Conservation (phyloP, 2,113 vertebrate genomes). For the Cyanoderma ruficeps region DNA sequence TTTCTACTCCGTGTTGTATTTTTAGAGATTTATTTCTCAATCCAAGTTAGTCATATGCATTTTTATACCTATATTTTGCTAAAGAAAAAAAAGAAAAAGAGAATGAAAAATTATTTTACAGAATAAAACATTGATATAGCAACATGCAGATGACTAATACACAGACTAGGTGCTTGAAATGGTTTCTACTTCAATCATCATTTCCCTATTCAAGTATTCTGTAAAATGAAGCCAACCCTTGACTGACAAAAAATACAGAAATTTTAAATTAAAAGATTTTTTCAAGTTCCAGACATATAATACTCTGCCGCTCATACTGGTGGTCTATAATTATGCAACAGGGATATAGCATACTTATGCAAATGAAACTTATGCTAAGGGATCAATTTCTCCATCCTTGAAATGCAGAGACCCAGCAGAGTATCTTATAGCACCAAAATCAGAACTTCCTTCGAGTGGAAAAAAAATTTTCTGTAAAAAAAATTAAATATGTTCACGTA, state of each 20-base stretch:
- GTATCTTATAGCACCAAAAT: background rate
- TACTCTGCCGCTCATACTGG: background rate
- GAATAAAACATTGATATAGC: background rate
- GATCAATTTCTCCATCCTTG: background rate
- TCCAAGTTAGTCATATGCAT: background rate
- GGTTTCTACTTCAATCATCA: background rate
- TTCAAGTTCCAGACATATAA: background rate
- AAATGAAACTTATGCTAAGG: constrained; percentile 3
- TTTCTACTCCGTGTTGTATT: background rate
- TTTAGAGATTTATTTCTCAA: background rate
- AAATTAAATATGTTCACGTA: background rate
- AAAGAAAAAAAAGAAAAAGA: background rate
- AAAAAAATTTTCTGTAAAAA: background rate
- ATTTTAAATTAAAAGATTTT: background rate
- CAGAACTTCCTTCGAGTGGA: background rate
- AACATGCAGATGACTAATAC: background rate
- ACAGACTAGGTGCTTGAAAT: background rate
- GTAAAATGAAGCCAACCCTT: background rate
- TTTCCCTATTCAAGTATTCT: background rate
- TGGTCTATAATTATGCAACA: background rate
- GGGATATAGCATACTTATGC: background rate
- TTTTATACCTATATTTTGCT: background rate
- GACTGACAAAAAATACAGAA: background rate
- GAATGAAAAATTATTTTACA: background rate
- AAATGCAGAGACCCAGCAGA: background rate